phyloP scores from a whole-genome alignment of 2,888 invertebrate genomes.

The Agonum fuliginosum region DNA sequence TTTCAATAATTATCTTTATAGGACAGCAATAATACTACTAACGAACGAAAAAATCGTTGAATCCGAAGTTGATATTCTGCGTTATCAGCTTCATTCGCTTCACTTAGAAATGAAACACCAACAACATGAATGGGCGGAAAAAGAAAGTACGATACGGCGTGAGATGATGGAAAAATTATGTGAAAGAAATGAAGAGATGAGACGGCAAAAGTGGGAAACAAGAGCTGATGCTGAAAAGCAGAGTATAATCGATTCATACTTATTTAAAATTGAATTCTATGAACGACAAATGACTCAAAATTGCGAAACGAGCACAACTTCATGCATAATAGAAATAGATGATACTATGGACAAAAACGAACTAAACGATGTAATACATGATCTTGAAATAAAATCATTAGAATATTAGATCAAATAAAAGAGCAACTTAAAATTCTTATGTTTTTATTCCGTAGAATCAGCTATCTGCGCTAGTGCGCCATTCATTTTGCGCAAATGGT shows the following conservation, averaged over 20 bases:
- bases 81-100: slow-evolving; percentile 12
- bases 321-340: slow-evolving; percentile 18
- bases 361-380: slow-evolving; percentile 17
- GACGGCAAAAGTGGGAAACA: slow-evolving; percentile 11
- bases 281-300: background rate
- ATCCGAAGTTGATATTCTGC: slow-evolving; percentile 21
- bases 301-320: background rate
- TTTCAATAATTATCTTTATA: background rate
- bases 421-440: too few relatives aligned
- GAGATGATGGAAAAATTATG: background rate
- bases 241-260: background rate
- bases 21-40: slow-evolving; percentile 16
- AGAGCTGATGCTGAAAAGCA: slow-evolving; percentile 20
- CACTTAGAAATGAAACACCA: slow-evolving; percentile 25
- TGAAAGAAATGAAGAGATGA: background rate
- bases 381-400: slow-evolving; percentile 5
- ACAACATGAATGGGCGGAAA: slow-evolving; percentile 4
- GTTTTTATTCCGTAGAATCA: too few relatives aligned
- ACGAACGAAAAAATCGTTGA: slow-evolving; percentile 45
- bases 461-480: too few relatives aligned
- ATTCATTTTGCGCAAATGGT: slow-evolving; percentile 22
- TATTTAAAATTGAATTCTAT: slow-evolving; percentile 24
- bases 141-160: slow-evolving; percentile 23
- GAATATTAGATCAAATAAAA: slow-evolving; percentile 12
- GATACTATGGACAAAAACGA: slow-evolving; percentile 6